Evolutionary conservation across 2,888 invertebrate species (phyloP).

Genomic region (Temnothorax ravouxi): DNA sequence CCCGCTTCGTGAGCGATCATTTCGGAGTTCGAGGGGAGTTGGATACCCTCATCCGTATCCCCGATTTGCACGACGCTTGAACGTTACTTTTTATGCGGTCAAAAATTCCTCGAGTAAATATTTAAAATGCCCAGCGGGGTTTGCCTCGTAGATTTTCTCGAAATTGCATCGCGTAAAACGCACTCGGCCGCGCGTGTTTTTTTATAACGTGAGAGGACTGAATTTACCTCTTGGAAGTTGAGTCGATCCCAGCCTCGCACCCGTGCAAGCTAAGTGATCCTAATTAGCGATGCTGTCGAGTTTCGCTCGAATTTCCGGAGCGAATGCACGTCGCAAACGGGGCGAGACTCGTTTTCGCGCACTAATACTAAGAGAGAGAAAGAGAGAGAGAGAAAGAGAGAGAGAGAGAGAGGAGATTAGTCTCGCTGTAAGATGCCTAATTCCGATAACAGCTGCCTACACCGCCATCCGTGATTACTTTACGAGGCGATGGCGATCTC

Average conservation of each 20-base stretch:
- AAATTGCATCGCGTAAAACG: neutral
- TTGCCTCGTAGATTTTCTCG: neutral
- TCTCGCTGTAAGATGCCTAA: constrained; percentile 42
- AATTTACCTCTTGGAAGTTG: neutral
- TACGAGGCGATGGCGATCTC: constrained; percentile 49
- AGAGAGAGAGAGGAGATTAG: constrained; percentile 20
- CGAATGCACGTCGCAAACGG: neutral
- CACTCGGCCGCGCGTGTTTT: neutral
- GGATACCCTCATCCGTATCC: neutral
- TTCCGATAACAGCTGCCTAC: constrained; percentile 36
- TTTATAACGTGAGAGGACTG: neutral
- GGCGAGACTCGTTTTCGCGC: constrained; percentile 5
- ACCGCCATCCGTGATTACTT: constrained; percentile 54
- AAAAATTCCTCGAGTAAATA: neutral
- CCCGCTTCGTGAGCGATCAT: neutral
- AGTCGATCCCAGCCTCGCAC: neutral
- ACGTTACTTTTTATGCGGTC: neutral
- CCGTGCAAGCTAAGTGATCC: constrained; percentile 17
- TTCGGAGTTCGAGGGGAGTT: neutral
- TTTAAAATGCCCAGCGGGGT: neutral
- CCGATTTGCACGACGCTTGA: neutral
- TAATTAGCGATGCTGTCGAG: constrained; percentile 38
- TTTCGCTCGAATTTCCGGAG: constrained; percentile 18
- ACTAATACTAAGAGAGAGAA: neutral
- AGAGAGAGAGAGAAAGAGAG: neutral